Evolutionary conservation across 1,140 invertebrate species (phyloP), one percentile per base, ranked within the genome.

Genomic region (Procambarus virginalis): DNA sequence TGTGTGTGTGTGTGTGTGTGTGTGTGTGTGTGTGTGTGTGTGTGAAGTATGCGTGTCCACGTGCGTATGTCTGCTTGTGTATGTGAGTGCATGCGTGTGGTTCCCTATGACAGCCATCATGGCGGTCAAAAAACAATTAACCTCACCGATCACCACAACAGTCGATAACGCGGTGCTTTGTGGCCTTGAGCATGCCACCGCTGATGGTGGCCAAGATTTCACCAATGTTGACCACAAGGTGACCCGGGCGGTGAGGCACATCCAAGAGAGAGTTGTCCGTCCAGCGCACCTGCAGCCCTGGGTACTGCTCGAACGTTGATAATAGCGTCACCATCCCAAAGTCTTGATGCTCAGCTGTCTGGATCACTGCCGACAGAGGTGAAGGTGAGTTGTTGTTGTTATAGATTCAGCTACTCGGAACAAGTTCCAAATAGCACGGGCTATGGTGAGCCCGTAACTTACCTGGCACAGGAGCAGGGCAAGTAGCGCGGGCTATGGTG

Each of bases 151-250:
- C 81, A 6, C 85, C 77, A 49, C 90, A 82, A 6, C 17, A 12
- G 49, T 91, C 90, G 1, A 91, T n/a, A 64, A 91, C 79, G 22
- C 90, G 77, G 76, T 91, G 90, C 12, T 55, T 80, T n/a, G 90
- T 91, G 49, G 90, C 90, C 22, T 91, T 91, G 45, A 86, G 86
- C 20, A 75, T 86, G 10, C 90, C 90, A n/a, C 90, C 90, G 22
- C 77, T 87, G 22, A 86, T 91, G 78, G 78, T 34, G n/a, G 90
- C 46, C 45, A 91, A 77, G 2, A 91, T 48, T n/a, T 55, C 78
- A 3, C 90, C 90, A 9, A 91, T 91, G 78, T 91, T 91, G 20
- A 91, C 79, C n/a, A 91, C 90, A 1, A 91, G 84, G 70, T 83
- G 84, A 46, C 90, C 90, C 4, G 46, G 55, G 1, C 68, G 45